Evolutionary conservation across 2,797 vertebrate genomes (phyloP), one percentile per base, ranked within the genome.

Genomic region (Euphonia xanthogaster): DNA sequence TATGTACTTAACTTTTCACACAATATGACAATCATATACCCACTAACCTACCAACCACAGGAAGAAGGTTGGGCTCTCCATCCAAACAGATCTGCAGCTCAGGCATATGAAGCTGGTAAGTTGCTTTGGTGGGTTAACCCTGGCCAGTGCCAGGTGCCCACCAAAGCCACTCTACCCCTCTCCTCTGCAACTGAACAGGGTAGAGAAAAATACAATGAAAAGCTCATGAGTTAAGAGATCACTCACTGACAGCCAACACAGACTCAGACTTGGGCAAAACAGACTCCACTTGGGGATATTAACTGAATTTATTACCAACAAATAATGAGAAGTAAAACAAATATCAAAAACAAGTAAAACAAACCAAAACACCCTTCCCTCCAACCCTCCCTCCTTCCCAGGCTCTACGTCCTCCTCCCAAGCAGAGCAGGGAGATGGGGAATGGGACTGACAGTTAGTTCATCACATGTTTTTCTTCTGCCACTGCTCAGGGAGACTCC

Each of bases 261-360:
- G 44, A 44, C 5, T 44, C 42, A 44, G 19, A 54, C 13, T 6
- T 0, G 0, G 16, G 10, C 62, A 55, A 88, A 75, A 50, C 6
- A 55, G 20, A 33, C 12, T 48, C 0, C 0, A 2, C 4, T 18
- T 24, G 4, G 35, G 31, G 8, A 35, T 60, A 50, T 22, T 50
- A 62, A 39, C 1, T n/a, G 14, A 68, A 48, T 55, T 68, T 39
- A 55, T 19, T 55, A 50, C 12, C 48, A 68, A 70, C 23, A 62
- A 62, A 55, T n/a, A 42, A 61, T 48, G 22, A 48, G 9, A 88
- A 37, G 27, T 42, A 42, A 68, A 61, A 24, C 8, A 45, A 54
- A 48, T 54, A 35, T 11, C n/a, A 12, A 48, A 67, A 75, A 25
- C 12, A 50, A 68, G 23, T 8, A 28, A 58, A 50, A 24, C 12